Conservation (phyloP, 1,140 invertebrate species). For the Lepidotrigona ventralis region DNA sequence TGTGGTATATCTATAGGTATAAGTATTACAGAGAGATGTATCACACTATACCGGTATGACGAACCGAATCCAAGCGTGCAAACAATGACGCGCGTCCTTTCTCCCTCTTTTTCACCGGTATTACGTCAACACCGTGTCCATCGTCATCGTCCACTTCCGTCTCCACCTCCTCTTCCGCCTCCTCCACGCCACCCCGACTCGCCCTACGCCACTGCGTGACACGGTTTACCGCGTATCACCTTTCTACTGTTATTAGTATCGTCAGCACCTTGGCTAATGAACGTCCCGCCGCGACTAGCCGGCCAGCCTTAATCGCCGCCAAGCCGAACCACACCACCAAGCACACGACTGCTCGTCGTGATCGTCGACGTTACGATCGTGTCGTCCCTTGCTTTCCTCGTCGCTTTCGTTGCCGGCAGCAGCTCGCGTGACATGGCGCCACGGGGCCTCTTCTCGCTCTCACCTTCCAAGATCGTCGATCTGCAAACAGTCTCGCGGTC, state of each 20-base stretch:
- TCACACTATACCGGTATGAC: conserved; percentile 19
- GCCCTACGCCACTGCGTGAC: conserved; percentile 64
- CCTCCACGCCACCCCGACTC: conserved; percentile 72
- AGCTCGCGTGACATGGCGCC: conserved; percentile 61
- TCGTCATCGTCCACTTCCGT: conserved; percentile 45
- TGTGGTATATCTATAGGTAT: background rate
- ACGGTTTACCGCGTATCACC: conserved; percentile 66
- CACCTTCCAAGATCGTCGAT: conserved; percentile 51
- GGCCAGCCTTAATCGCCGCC: conserved; percentile 48
- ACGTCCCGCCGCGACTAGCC: conserved; percentile 12
- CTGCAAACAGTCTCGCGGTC: conserved; percentile 54
- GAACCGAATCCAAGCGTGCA: conserved; percentile 35
- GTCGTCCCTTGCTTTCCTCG: conserved; percentile 30
- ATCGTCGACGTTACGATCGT: conserved; percentile 47
- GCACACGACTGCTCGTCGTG: conserved; percentile 37
- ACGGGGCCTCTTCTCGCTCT: background rate
- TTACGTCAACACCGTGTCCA: conserved; percentile 34
- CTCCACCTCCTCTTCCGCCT: conserved; percentile 49
- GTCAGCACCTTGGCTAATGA: conserved; percentile 40
- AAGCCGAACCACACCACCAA: conserved; percentile 48
- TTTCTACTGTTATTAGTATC: conserved; percentile 46
- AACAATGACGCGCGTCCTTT: conserved; percentile 28
- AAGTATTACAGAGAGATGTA: background rate
- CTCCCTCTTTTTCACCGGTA: conserved; percentile 29
- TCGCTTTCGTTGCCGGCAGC: conserved; percentile 30